These are phyloP conservation scores for Intellagama lesueurii DNA, from an alignment of 2,797 vertebrate species.

Conservation along the genomic window DNA sequence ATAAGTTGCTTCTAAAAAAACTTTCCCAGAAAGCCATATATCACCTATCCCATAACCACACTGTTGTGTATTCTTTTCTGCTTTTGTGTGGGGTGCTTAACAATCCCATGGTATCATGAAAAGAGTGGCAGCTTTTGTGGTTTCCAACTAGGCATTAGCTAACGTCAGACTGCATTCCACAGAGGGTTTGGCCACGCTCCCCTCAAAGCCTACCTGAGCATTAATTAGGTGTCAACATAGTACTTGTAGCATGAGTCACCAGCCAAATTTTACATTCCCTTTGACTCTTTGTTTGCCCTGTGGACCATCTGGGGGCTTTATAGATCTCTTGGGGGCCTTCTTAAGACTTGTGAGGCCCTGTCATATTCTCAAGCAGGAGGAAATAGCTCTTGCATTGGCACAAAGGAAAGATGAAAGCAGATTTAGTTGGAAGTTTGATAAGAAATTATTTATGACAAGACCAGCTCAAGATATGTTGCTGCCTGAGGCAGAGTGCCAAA, in stretches of 20 bases:
- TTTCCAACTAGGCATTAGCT: background rate
- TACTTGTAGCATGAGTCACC: background rate
- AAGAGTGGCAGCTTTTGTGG: background rate
- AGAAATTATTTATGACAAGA: background rate
- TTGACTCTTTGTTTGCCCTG: background rate
- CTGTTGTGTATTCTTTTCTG: background rate
- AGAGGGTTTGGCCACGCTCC: background rate
- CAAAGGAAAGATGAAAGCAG: constrained; percentile 2
- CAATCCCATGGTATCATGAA: background rate
- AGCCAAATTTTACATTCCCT: background rate
- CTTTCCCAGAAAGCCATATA: rapidly evolving
- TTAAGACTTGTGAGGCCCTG: background rate
- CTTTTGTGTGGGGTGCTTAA: background rate
- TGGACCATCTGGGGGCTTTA: background rate
- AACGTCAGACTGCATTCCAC: background rate
- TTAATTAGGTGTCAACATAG: background rate
- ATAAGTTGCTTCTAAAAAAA: background rate
- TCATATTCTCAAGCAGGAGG: background rate
- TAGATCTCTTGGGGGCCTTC: background rate
- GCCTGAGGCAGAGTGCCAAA: too few relatives aligned
- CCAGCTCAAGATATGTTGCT: background rate
- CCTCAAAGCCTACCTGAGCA: background rate
- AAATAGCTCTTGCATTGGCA: background rate
- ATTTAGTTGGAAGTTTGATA: background rate
- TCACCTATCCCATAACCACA: background rate